These are phyloP conservation scores for Syrmaticus mikado DNA, from an alignment of 2,113 vertebrate genomes.

Conservation along the genomic window DNA sequence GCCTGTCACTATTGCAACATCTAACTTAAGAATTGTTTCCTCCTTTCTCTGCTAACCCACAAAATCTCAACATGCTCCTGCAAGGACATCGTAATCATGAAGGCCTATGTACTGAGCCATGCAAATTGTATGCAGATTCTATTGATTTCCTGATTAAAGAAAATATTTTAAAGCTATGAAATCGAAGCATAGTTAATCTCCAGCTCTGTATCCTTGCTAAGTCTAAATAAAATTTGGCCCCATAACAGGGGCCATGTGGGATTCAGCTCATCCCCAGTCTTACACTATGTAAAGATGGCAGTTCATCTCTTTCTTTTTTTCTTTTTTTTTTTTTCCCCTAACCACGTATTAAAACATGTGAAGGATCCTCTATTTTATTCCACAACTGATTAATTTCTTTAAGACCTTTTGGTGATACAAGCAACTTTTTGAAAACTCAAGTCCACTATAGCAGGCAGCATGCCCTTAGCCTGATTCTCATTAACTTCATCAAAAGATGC, in stretches of 20 bases:
- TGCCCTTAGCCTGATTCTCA: background rate
- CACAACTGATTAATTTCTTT: background rate
- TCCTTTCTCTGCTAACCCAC: background rate
- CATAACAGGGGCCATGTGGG: background rate
- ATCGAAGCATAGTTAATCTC: background rate
- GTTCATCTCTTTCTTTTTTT: background rate
- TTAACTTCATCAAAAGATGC: conserved; percentile 42
- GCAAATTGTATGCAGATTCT: background rate
- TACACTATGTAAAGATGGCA: background rate
- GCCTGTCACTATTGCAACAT: background rate
- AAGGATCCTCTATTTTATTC: background rate
- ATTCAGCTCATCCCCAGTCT: background rate
- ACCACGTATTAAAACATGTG: background rate
- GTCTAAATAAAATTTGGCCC: background rate
- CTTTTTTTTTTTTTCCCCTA: background rate
- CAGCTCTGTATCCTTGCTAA: background rate
- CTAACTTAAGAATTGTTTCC: background rate
- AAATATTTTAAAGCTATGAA: conserved; percentile 2
- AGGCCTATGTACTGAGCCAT: background rate
- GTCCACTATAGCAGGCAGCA: background rate
- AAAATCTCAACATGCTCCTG: background rate
- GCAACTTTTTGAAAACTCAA: background rate
- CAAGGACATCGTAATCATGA: background rate
- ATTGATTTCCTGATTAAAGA: background rate
- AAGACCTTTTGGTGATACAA: background rate